These are phyloP conservation scores for Urocolius indicus DNA, from an alignment of 2,113 vertebrate species.

Conservation along the genomic window DNA sequence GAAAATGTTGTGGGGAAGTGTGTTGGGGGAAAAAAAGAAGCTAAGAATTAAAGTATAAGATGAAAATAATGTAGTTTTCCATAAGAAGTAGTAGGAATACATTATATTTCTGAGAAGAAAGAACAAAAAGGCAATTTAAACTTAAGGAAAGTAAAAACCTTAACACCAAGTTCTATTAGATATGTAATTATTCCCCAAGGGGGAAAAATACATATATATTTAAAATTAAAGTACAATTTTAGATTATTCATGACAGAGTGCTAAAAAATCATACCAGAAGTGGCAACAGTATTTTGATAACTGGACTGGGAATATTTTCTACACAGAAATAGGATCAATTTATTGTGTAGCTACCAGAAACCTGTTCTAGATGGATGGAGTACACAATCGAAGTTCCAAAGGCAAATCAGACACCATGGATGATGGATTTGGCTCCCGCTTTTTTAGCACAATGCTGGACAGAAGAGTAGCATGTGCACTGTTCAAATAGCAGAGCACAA, in stretches of 20 bases:
- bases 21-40: fast-evolving
- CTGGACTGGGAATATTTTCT: background rate
- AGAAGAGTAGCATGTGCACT: background rate
- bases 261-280: background rate
- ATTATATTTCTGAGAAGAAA: background rate
- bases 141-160: constrained; percentile 17
- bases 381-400: background rate
- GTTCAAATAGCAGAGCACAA: background rate
- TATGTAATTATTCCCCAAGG: constrained; percentile 28
- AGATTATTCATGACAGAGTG: constrained; percentile 33
- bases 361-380: background rate
- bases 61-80: constrained; percentile 27
- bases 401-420: background rate
- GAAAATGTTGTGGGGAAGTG: background rate
- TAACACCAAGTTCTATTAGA: constrained; percentile 41
- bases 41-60: background rate
- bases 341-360: background rate
- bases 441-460: background rate
- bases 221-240: constrained; percentile 28
- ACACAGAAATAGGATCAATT: background rate
- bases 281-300: background rate
- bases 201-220: constrained; percentile 4
- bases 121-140: constrained; percentile 5
- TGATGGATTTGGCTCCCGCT: background rate
- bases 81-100: constrained; percentile 17